These are phyloP conservation scores for Gnathochromis pfefferi DNA, from an alignment of 2,113 vertebrate species.

Conservation along the genomic window DNA sequence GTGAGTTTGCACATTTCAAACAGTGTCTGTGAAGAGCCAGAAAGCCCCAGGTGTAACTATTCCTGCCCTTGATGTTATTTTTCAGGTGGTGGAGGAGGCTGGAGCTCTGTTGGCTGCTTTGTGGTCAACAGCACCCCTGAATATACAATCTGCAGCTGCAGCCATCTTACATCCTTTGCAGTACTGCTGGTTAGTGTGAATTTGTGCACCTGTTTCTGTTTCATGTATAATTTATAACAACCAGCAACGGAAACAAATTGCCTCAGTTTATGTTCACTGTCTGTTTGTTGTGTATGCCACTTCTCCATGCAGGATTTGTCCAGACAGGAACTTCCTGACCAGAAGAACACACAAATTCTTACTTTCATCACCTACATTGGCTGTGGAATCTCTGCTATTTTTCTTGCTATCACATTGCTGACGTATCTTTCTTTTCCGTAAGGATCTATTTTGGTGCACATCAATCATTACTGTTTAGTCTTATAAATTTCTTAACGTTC, in stretches of 20 bases:
- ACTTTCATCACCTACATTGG: conserved; percentile 92
- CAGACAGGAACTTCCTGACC: conserved; percentile 50
- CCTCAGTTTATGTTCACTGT: background rate
- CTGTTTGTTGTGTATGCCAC: background rate
- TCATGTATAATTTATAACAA: background rate
- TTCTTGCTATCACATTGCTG: conserved; percentile 85
- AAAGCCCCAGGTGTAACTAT: background rate
- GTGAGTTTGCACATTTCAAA: conserved; percentile 66
- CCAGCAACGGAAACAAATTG: background rate
- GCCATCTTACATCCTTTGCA: conserved; percentile 90
- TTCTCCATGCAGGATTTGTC: conserved; percentile 76
- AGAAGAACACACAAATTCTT: conserved; percentile 71
- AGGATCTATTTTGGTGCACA: conserved; percentile 32
- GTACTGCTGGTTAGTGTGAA: conserved; percentile 78
- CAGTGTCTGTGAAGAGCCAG: background rate
- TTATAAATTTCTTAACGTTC: background rate
- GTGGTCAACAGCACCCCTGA: conserved; percentile 70
- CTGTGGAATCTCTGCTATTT: conserved; percentile 88
- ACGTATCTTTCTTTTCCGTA: conserved; percentile 91
- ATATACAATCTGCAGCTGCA: conserved; percentile 83
- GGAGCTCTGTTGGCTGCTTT: conserved; percentile 78
- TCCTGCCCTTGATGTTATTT: background rate
- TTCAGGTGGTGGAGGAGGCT: conserved; percentile 80
- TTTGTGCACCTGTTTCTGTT: background rate
- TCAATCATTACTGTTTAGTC: background rate